Percentiles rank a stretch among this genome's conserved stretches.
These are phyloP conservation scores for Acleris laterana DNA, from an alignment of 2,888 invertebrate species.

Conservation along the genomic window DNA sequence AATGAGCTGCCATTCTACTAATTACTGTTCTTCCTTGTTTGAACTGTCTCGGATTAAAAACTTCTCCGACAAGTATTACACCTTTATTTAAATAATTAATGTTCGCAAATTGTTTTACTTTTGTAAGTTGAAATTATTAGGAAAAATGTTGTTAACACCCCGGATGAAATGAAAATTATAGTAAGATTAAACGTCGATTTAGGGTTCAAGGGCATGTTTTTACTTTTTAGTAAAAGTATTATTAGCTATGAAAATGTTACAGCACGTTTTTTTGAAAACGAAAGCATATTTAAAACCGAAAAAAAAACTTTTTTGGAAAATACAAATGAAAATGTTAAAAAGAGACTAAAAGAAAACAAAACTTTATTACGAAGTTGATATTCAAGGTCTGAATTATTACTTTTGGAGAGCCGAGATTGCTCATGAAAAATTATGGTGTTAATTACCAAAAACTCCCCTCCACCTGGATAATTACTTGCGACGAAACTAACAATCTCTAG, in stretches of 20 bases:
- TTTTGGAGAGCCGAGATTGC: slow-evolving; percentile 4
- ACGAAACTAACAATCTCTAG: slow-evolving; percentile 62
- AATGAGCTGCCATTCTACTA: slow-evolving; percentile 22
- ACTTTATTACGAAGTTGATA: too few relatives aligned
- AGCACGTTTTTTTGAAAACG: too few relatives aligned
- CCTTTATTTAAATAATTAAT: slow-evolving; percentile 17
- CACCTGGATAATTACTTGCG: slow-evolving; percentile 59
- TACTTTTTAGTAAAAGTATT: too few relatives aligned
- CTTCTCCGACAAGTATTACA: slow-evolving; percentile 11
- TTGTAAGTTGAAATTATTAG: background rate
- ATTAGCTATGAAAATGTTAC: too few relatives aligned
- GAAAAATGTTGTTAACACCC: too few relatives aligned
- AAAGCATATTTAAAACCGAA: too few relatives aligned
- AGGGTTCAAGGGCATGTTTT: too few relatives aligned
- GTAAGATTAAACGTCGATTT: too few relatives aligned
- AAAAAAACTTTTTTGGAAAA: too few relatives aligned
- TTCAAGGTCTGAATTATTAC: background rate
- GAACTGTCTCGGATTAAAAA: slow-evolving; percentile 13
- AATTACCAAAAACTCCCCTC: slow-evolving; percentile 22
- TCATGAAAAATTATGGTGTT: slow-evolving; percentile 8
- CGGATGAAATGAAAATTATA: too few relatives aligned
- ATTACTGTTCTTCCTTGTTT: slow-evolving; percentile 24
- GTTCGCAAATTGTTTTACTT: slow-evolving; percentile 3
- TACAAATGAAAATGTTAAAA: too few relatives aligned
- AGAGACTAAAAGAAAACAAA: too few relatives aligned